Evolutionary conservation across 92 coral and sea anemone genomes (phyloP).

Genomic region (Porites rus): DNA sequence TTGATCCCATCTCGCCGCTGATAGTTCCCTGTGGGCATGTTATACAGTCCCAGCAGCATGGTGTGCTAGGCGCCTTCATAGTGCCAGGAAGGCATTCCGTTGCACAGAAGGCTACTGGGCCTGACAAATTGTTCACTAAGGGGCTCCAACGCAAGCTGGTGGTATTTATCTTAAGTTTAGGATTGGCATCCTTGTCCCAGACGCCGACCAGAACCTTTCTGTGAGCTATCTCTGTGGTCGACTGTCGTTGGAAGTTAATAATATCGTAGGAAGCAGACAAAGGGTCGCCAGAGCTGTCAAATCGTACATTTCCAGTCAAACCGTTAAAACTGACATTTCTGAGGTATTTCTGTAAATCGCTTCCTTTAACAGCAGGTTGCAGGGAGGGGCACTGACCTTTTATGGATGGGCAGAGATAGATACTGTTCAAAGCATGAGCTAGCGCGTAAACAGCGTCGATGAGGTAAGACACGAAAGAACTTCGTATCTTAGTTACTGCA

Average conservation of each 20-base stretch:
- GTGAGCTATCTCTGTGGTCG: background rate
- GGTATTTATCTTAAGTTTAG: constrained; percentile 29
- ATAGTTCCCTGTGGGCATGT: constrained; percentile 71
- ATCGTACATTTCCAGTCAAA: constrained; percentile 44
- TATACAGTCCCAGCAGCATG: constrained; percentile 80
- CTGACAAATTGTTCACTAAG: constrained; percentile 16
- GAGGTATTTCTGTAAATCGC: constrained; percentile 33
- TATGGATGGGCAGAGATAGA: constrained; percentile 31
- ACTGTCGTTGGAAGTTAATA: constrained; percentile 26
- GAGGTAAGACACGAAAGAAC: constrained; percentile 63
- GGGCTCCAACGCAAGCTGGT: constrained; percentile 60
- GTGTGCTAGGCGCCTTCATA: constrained; percentile 34
- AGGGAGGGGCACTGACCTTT: constrained; percentile 25
- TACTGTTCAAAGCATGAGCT: constrained; percentile 69
- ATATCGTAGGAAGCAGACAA: constrained; percentile 40
- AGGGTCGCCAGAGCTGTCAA: constrained; percentile 45
- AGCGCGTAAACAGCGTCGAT: constrained; percentile 76
- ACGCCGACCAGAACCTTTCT: constrained; percentile 54
- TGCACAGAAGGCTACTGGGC: constrained; percentile 47
- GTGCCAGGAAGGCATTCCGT: constrained; percentile 37
- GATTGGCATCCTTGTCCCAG: constrained; percentile 67
- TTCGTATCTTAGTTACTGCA: constrained; percentile 41
- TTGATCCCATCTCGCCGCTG: constrained; percentile 48
- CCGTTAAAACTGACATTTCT: constrained; percentile 45
- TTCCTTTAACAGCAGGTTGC: constrained; percentile 17